Percentiles rank a stretch among this genome's conserved stretches.
phyloP scores from a whole-genome alignment of 2,797 vertebrate genomes.

The Ctenochaetus hawaiiensis region DNA sequence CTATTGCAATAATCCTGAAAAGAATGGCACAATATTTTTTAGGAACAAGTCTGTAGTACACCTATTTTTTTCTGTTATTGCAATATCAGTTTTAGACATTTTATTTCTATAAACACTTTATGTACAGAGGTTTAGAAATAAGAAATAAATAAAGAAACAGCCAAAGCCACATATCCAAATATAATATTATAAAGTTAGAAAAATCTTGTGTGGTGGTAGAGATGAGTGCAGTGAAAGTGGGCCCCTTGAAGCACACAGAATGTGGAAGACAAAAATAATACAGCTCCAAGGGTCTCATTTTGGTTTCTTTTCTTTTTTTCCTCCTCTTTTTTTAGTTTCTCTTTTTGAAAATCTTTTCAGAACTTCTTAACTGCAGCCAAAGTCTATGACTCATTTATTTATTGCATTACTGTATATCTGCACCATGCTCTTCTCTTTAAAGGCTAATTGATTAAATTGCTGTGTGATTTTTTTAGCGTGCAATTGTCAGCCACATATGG shows the following conservation, averaged over 20 bases:
- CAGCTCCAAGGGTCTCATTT: slow-evolving; percentile 34
- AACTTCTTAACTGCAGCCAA: slow-evolving; percentile 33
- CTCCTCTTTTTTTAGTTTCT: slow-evolving; percentile 1
- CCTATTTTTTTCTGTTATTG: neutral
- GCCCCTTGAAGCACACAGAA: slow-evolving; percentile 10
- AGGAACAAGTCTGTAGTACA: neutral
- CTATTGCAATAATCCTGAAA: neutral
- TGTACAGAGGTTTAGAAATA: neutral
- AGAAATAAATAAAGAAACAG: neutral
- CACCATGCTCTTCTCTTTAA: slow-evolving; percentile 63
- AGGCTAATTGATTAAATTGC: slow-evolving; percentile 54
- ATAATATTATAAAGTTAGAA: neutral
- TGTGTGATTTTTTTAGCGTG: slow-evolving; percentile 71
- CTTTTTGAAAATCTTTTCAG: slow-evolving; percentile 14
- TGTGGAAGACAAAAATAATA: slow-evolving; percentile 36
- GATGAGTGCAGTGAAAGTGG: slow-evolving; percentile 30
- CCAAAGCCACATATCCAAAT: neutral
- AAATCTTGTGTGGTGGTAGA: neutral
- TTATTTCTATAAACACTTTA: neutral
- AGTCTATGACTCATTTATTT: slow-evolving; percentile 55
- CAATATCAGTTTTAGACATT: neutral
- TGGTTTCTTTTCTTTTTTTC: slow-evolving; percentile 28
- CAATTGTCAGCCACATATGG: slow-evolving; percentile 78
- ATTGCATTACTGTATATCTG: slow-evolving; percentile 43
- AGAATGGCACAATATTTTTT: neutral